Conservation (phyloP, 2,888 invertebrate genomes). For the Lasius platythorax region DNA sequence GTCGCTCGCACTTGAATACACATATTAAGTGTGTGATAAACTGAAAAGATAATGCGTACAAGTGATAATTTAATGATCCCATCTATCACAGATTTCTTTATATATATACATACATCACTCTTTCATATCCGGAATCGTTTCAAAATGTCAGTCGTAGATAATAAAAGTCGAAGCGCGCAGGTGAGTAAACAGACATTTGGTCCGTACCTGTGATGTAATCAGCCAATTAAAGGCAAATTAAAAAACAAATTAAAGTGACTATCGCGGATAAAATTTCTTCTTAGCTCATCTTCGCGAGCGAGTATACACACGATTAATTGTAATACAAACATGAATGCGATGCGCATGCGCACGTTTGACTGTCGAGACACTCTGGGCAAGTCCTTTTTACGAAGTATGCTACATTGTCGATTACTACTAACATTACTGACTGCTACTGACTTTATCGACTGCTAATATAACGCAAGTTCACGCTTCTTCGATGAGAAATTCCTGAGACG, state of each 20-base stretch:
- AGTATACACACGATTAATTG: neutral
- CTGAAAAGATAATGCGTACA: neutral
- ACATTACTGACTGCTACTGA: neutral
- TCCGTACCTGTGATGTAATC: neutral
- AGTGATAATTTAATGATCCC: too few species aligned
- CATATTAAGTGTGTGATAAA: neutral
- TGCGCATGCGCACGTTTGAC: neutral
- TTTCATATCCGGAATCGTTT: too few species aligned
- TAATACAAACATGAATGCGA: neutral
- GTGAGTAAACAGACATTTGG: neutral
- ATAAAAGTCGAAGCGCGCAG: too few species aligned
- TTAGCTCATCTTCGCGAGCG: neutral
- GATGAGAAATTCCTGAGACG: neutral
- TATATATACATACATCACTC: neutral
- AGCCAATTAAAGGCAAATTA: neutral
- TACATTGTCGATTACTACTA: neutral
- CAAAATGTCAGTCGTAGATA: too few species aligned
- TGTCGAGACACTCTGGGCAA: neutral
- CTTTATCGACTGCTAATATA: neutral
- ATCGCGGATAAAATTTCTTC: too few species aligned
- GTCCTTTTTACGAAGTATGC: neutral
- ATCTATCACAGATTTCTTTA: neutral
- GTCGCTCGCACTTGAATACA: neutral
- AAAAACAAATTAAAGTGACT: neutral
- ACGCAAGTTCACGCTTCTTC: neutral